A percentile compares a stretch with the other conserved stretches of the same genome.
Conservation (phyloP, 2,797 vertebrate genomes). For the Smutsia temminckii region DNA sequence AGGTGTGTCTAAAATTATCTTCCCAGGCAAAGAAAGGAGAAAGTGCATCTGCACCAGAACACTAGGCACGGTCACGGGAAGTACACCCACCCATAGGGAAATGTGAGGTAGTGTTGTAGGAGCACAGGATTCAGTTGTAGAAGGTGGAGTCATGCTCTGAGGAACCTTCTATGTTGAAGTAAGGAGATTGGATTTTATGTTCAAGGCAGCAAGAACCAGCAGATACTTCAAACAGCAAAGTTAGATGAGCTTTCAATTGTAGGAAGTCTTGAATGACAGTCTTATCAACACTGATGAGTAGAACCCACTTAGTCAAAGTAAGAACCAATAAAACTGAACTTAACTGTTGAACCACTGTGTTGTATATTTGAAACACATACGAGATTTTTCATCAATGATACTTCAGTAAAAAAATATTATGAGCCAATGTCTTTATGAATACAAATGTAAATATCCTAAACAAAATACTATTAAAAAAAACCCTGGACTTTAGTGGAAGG, state of each 20-base stretch:
- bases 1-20: background rate
- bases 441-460: too few species aligned
- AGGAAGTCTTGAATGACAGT: background rate
- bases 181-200: background rate
- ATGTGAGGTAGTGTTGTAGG: background rate
- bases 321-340: background rate
- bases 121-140: background rate
- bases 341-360: too few species aligned
- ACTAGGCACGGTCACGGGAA: background rate
- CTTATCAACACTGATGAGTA: background rate
- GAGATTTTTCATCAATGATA: too few species aligned
- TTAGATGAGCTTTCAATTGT: background rate
- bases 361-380: too few species aligned
- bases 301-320: background rate
- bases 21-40: background rate
- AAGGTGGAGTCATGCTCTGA: background rate
- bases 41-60: background rate
- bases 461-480: too few species aligned
- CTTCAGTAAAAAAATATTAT: too few species aligned
- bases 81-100: fast-evolving
- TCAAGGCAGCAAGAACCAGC: background rate
- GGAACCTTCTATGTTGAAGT: background rate
- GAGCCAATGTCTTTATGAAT: too few species aligned
- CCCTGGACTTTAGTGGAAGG: background rate
- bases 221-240: background rate